phyloP scores from a whole-genome alignment of 92 coral and sea anemone species.

The Phymanthus crucifer region DNA sequence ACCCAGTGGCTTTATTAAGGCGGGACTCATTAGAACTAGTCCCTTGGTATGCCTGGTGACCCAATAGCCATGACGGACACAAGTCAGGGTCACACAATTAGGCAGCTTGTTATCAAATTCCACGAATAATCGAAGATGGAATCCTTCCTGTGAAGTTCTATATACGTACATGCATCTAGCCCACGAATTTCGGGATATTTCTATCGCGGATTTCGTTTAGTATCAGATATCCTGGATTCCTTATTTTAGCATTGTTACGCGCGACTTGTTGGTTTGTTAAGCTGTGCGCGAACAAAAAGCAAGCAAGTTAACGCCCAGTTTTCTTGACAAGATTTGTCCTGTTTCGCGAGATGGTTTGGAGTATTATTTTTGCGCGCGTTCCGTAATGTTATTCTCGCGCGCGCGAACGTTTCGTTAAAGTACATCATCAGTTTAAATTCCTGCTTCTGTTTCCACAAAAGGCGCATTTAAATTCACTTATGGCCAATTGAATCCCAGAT shows the following conservation, averaged over 20 bases:
- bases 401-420: too few relatives aligned
- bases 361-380: too few relatives aligned
- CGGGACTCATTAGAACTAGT: not conserved
- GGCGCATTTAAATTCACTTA: too few relatives aligned
- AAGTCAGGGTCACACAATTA: conserved; percentile 5
- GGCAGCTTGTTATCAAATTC: conserved; percentile 8
- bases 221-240: not conserved
- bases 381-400: too few relatives aligned
- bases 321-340: not conserved
- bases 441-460: too few relatives aligned
- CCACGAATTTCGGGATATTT: not conserved
- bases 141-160: not conserved
- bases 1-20: not conserved
- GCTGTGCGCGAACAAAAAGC: not conserved
- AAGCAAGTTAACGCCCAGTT: not conserved
- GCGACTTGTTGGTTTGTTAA: not conserved
- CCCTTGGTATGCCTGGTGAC: not conserved
- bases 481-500: not conserved
- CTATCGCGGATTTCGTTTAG: not conserved
- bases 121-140: not conserved
- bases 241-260: not conserved
- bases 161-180: not conserved
- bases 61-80: not conserved
- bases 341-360: too few relatives aligned
- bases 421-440: too few relatives aligned